phyloP scores from a whole-genome alignment of 2,888 invertebrate genomes.

The Himalopsyche tibetana region DNA sequence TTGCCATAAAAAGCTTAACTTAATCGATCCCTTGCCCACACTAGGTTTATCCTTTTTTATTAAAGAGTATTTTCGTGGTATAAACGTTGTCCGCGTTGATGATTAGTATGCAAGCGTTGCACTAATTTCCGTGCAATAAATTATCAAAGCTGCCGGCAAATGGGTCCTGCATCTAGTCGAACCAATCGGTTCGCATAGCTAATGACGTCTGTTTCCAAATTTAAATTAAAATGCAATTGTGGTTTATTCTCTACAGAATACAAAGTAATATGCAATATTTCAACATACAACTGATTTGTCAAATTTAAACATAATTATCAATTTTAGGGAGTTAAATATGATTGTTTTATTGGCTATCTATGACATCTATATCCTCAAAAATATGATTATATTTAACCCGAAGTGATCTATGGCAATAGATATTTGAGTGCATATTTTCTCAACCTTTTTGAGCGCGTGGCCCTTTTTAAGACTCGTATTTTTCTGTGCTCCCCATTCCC shows the following conservation, averaged over 20 bases:
- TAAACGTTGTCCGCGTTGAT: constrained; percentile 8
- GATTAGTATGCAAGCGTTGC: constrained; percentile 51
- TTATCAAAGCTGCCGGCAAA: constrained; percentile 44
- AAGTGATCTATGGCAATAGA: too few relatives aligned
- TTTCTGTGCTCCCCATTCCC: too few relatives aligned
- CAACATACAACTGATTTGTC: not conserved
- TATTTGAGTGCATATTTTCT: too few relatives aligned
- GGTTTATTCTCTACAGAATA: not conserved
- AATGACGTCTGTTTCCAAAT: constrained; percentile 39
- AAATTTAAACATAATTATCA: too few relatives aligned
- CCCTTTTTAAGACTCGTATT: too few relatives aligned
- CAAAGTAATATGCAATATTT: not conserved
- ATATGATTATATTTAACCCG: too few relatives aligned
- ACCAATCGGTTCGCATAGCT: constrained; percentile 26
- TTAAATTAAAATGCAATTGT: constrained; percentile 42
- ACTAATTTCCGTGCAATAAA: constrained; percentile 52
- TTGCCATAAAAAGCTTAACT: not conserved
- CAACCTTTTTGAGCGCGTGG: too few relatives aligned
- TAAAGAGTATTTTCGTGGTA: constrained; percentile 36
- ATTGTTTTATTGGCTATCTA: too few relatives aligned
- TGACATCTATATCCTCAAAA: too few relatives aligned
- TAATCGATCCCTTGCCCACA: constrained; percentile 9
- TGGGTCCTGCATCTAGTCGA: not conserved
- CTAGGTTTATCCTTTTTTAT: not conserved
- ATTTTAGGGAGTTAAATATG: too few relatives aligned